Base-by-base conservation (phyloP, 2,888 invertebrate genomes). In the Hyposoter dolosus region DNA sequence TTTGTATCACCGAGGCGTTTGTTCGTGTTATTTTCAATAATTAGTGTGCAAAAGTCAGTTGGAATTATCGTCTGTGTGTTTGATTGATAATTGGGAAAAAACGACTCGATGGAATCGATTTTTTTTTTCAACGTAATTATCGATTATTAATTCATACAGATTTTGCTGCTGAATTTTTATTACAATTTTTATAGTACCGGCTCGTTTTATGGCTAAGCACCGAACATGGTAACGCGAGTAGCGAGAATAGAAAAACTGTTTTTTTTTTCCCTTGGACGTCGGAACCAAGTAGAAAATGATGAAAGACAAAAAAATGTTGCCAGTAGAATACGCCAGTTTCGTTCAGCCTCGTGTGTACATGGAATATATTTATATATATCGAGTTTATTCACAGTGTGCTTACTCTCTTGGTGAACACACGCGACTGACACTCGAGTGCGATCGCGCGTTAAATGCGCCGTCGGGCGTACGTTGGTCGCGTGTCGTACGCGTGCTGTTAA, bases 391-490 rank as follows among this genome's bases (percentile, higher is more conserved):
- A 63, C 56, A 72, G 72, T 82, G 74, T 69, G 75, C 80, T 85
- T 71, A 65, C 75, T 74, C 77, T 74, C 81, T 82, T 85, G 85
- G 83, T 79, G 88, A 86, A 87, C 91, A 90, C 93, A 92, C 93
- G 93, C 93, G 93, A 84, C 85, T 87, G 92, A 89, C 93, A 93
- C 92, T 90, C 90, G 91, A 91, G 92, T 91, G 88, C 90, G 90
- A 91, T 90, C 92, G 92, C 93, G 91, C 93, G 93, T 93, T 94
- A 93, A 94, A 94, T 93, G 94, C 93, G 93, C 93, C 88, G 88
- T 88, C 88, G 89, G 89, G 89, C 90, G 88, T 88, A 89, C 89
- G 88, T 84, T 89, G 69, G 91, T 90, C 90, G 90, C 91, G 90
- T 90, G 88, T 88, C 89, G 87, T 87, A 86, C 90, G 90, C 90